Conservation (phyloP, 1,140 invertebrate species). For the Solenopsis invicta region DNA sequence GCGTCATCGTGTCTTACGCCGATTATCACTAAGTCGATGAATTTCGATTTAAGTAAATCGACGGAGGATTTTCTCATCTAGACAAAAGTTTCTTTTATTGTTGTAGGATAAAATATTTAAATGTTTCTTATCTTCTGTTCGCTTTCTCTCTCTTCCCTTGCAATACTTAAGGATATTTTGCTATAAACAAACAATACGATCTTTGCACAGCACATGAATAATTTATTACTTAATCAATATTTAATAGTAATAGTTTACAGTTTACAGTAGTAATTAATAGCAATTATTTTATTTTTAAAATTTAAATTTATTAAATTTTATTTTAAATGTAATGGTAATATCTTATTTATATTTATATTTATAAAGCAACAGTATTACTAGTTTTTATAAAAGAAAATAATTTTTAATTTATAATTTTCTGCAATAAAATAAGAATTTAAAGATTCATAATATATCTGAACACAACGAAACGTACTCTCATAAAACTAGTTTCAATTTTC, state of each 20-base stretch:
- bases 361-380: neutral
- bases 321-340: neutral
- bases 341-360: neutral
- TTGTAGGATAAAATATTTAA: neutral
- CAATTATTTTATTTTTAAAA: no score
- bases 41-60: conserved; percentile 56
- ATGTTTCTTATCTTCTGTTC: neutral
- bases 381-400: neutral
- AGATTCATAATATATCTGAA: neutral
- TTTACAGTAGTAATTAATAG: neutral
- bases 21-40: conserved; percentile 67
- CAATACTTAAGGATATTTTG: neutral
- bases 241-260: neutral
- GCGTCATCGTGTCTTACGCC: conserved; percentile 67
- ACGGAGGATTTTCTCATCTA: conserved; percentile 46
- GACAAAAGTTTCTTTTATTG: neutral
- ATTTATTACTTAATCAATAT: neutral
- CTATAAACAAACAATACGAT: neutral
- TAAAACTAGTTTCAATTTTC: neutral
- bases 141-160: no score
- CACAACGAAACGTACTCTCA: neutral
- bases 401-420: neutral
- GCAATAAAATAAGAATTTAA: neutral
- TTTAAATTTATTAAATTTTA: no score
- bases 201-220: neutral